Evolutionary conservation across 2,888 invertebrate species (phyloP).

Genomic region (Plebejus argus): DNA sequence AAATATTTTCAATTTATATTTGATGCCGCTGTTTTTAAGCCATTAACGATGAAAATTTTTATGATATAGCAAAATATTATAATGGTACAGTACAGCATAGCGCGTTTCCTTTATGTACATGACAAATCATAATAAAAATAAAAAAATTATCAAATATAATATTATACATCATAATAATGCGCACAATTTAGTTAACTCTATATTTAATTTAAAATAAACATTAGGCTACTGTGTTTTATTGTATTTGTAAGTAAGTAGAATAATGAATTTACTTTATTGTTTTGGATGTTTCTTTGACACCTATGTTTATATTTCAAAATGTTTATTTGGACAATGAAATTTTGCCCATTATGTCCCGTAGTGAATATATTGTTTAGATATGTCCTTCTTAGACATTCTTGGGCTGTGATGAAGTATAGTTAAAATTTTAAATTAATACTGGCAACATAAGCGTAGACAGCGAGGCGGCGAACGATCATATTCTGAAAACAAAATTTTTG

Average conservation of each 20-base stretch:
- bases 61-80: not conserved
- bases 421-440: conserved; percentile 41
- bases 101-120: not conserved
- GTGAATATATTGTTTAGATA: conserved; percentile 47
- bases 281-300: not conserved
- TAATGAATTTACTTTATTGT: not conserved
- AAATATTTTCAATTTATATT: not conserved
- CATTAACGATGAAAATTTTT: not conserved
- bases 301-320: not conserved
- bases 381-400: conserved; percentile 57
- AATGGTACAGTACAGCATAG: not conserved
- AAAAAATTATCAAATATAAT: not conserved
- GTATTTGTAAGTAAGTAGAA: not conserved
- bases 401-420: conserved; percentile 58
- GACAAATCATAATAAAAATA: not conserved
- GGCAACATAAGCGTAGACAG: conserved; percentile 43
- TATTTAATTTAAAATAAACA: not conserved
- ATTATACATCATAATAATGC: not conserved
- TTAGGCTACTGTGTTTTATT: conserved; percentile 16
- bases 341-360: conserved; percentile 39
- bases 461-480: conserved; percentile 36
- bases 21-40: not conserved
- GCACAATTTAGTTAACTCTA: not conserved
- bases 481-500: conserved; percentile 43
- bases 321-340: not conserved